Evolutionary conservation across 2,113 vertebrate species (phyloP).

Genomic region (Ctenodactylus gundi): DNA sequence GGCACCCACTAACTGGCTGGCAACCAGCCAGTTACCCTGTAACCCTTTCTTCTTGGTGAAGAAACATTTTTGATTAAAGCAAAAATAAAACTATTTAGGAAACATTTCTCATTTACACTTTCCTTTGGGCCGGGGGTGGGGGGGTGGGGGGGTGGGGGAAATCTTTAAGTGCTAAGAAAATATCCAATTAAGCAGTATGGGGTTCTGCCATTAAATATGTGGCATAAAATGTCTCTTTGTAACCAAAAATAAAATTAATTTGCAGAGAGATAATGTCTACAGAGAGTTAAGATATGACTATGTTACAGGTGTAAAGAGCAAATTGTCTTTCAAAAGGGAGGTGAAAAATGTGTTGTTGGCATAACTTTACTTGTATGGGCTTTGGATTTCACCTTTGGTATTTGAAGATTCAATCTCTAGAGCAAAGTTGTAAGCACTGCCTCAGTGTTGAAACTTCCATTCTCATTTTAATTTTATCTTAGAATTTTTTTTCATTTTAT

Average conservation of each 20-base stretch:
- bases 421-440: background rate
- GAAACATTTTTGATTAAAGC: background rate
- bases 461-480: background rate
- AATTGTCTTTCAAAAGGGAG: background rate
- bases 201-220: background rate
- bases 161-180: background rate
- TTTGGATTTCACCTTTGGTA: background rate
- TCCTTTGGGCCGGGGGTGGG: background rate
- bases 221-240: background rate
- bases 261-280: background rate
- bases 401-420: background rate
- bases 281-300: background rate
- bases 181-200: background rate
- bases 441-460: background rate
- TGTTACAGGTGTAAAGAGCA: background rate
- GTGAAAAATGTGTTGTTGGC: background rate
- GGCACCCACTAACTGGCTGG: no score
- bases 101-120: background rate
- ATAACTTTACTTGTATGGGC: background rate
- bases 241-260: slow-evolving; percentile 33
- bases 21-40: background rate
- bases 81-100: background rate
- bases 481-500: background rate
- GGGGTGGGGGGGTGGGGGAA: background rate
- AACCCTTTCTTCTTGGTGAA: background rate